Evolutionary conservation across 1,140 invertebrate genomes (phyloP).

Genomic region (Leptinotarsa lineolata): DNA sequence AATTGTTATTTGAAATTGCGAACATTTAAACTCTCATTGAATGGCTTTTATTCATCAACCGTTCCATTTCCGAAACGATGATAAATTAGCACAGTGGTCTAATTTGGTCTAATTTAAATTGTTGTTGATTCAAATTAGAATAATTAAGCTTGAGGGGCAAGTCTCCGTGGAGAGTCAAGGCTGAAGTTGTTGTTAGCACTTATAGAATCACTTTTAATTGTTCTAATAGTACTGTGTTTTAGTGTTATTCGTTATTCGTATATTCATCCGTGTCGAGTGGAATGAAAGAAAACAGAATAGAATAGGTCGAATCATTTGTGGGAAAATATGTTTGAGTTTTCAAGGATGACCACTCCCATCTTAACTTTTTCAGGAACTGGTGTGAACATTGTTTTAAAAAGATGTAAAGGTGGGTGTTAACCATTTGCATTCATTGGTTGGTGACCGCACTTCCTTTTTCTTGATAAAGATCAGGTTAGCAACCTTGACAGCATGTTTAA

Average conservation of each 20-base stretch:
- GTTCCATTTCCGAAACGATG: not conserved
- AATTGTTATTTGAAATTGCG: too few relatives aligned
- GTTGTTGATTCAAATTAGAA: constrained; percentile 6
- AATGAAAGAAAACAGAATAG: not conserved
- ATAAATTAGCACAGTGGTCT: not conserved
- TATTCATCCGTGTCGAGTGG: not conserved
- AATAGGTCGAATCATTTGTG: not conserved
- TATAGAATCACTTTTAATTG: not conserved
- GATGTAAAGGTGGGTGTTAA: too few relatives aligned
- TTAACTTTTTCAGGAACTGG: too few relatives aligned
- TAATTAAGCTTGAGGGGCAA: not conserved
- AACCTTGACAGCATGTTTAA: too few relatives aligned
- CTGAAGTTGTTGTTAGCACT: constrained; percentile 3
- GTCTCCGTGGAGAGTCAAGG: not conserved
- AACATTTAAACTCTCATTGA: too few relatives aligned
- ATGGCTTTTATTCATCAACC: too few relatives aligned
- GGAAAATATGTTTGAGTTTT: too few relatives aligned
- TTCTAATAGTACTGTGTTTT: not conserved
- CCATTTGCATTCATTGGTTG: too few relatives aligned
- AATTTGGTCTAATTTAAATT: not conserved
- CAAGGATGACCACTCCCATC: too few relatives aligned
- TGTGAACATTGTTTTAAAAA: too few relatives aligned
- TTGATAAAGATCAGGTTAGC: too few relatives aligned
- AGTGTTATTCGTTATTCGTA: not conserved
- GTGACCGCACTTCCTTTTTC: too few relatives aligned